Evolutionary conservation across 2,113 vertebrate genomes (phyloP).

Genomic region (Myrmecobius fasciatus): DNA sequence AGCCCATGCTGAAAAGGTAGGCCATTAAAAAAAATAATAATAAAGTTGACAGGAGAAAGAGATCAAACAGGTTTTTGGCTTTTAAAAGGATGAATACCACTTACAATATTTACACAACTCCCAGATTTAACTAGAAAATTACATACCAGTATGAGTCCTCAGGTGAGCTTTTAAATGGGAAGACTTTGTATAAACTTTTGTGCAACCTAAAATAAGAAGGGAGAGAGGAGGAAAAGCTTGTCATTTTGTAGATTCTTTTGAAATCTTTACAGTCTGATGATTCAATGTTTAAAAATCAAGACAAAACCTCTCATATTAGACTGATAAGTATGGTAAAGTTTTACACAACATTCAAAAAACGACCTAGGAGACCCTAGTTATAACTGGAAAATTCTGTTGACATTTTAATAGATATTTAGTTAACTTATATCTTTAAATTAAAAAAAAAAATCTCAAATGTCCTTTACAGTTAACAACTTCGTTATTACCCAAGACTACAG

Average conservation of each 20-base stretch:
- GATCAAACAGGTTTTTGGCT: conserved; percentile 63
- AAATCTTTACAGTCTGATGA: conserved; percentile 73
- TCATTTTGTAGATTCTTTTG: conserved; percentile 73
- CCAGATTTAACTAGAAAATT: conserved; percentile 74
- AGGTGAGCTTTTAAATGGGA: conserved; percentile 98
- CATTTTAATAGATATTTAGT: conserved; percentile 22
- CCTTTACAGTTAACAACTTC: conserved; percentile 15
- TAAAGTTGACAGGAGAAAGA: conserved; percentile 77
- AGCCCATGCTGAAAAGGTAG: conserved; percentile 65
- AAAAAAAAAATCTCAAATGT: conserved; percentile 14
- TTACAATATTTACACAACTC: conserved; percentile 73
- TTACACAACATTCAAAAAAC: conserved; percentile 51
- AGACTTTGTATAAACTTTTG: conserved; percentile 98
- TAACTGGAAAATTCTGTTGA: conserved; percentile 10
- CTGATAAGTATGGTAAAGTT: conserved; percentile 51
- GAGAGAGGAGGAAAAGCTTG: conserved; percentile 58
- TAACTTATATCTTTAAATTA: neutral
- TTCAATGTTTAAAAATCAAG: conserved; percentile 71
- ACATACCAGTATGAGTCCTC: conserved; percentile 97
- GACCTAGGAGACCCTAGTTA: neutral
- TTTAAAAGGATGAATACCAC: conserved; percentile 80
- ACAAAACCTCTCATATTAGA: conserved; percentile 54
- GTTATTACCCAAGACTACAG: conserved; percentile 8
- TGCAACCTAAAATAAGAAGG: conserved; percentile 89
- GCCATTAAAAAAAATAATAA: conserved; percentile 72